These are phyloP conservation scores for Calyptommatus sinebrachiatus DNA, from an alignment of 2,113 vertebrate species.

Conservation along the genomic window DNA sequence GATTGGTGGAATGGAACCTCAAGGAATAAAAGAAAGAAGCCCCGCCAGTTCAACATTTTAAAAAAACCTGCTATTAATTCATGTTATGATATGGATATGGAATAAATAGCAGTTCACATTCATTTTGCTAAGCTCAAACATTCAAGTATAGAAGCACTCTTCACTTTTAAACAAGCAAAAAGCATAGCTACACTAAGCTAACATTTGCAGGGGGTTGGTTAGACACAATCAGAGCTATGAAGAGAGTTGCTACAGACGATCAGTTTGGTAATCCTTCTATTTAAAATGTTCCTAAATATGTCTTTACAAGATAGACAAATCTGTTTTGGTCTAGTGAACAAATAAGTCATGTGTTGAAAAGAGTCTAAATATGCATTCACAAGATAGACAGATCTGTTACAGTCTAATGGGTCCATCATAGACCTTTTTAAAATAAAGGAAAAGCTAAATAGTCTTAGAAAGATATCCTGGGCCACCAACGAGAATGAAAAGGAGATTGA, in stretches of 20 bases:
- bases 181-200: constrained; percentile 9
- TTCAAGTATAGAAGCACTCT: constrained; percentile 34
- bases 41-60: background rate
- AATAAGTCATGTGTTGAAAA: constrained; percentile 45
- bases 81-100: background rate
- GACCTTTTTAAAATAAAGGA: background rate
- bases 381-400: constrained; percentile 32
- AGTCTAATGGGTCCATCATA: background rate
- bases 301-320: constrained; percentile 55
- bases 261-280: constrained; percentile 49
- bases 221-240: constrained; percentile 46
- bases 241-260: constrained; percentile 54
- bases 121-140: constrained; percentile 18
- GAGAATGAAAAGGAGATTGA: background rate
- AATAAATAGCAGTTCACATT: constrained; percentile 19
- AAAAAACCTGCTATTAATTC: background rate
- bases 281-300: constrained; percentile 51
- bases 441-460: constrained; percentile 5
- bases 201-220: constrained; percentile 26
- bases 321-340: constrained; percentile 46
- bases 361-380: constrained; percentile 30
- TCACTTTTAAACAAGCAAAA: constrained; percentile 43
- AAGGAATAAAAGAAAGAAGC: background rate
- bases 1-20: background rate
- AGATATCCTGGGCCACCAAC: background rate